Conservation (phyloP, 2,888 invertebrate genomes). For the Drosophila seclusa region DNA sequence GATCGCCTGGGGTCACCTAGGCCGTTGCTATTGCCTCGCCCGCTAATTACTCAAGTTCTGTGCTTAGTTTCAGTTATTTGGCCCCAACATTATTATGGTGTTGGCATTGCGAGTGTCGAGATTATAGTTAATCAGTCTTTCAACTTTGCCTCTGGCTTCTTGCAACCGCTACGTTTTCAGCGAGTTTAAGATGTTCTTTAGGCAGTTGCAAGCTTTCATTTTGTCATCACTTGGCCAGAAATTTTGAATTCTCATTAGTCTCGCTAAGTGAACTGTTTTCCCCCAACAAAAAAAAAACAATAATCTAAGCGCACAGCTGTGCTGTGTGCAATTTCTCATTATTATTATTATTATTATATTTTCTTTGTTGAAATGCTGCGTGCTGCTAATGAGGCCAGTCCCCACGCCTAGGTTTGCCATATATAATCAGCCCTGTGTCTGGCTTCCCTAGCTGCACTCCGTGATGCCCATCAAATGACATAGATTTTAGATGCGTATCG, state of each 20-base stretch:
- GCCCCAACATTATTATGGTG: conserved; percentile 6
- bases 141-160: background rate
- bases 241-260: conserved; percentile 25
- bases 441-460: background rate
- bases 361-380: conserved; percentile 50
- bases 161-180: background rate
- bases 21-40: conserved; percentile 17
- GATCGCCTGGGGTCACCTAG: conserved; percentile 15
- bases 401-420: conserved; percentile 10
- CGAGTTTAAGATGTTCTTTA: background rate
- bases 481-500: background rate
- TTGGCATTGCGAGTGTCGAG: background rate
- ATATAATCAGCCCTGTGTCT: conserved; percentile 17
- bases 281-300: background rate
- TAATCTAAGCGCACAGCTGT: conserved; percentile 27
- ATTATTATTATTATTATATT: conserved; percentile 33
- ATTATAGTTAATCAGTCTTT: background rate
- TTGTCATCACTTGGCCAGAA: background rate
- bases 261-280: conserved; percentile 32
- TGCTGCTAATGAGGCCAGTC: conserved; percentile 45
- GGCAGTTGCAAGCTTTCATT: background rate
- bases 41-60: conserved; percentile 42
- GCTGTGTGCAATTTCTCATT: conserved; percentile 55
- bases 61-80: conserved; percentile 28
- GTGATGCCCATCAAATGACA: background rate